Percentiles rank a stretch among this genome's conserved stretches.
Evolutionary conservation across 2,888 invertebrate genomes (phyloP).

Genomic region (Drosophila melanosoma): DNA sequence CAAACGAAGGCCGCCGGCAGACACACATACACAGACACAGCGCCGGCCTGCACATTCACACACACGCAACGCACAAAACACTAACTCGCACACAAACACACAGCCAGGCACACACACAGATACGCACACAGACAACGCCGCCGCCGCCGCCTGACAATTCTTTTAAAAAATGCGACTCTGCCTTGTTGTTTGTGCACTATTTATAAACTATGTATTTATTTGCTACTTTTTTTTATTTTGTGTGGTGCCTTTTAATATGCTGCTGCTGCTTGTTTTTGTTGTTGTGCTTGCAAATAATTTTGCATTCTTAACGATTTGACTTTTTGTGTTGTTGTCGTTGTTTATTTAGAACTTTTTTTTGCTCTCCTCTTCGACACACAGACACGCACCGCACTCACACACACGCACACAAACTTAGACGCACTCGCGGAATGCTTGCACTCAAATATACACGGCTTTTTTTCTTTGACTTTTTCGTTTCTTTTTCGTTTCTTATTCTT

Average conservation of each 20-base stretch:
- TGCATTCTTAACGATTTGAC: slow-evolving; percentile 59
- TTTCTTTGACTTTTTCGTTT: slow-evolving; percentile 45
- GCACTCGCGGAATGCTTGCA: slow-evolving; percentile 37
- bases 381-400: slow-evolving; percentile 23
- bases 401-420: slow-evolving; percentile 11
- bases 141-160: slow-evolving; percentile 70
- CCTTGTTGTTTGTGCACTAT: slow-evolving; percentile 70
- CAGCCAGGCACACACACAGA: slow-evolving; percentile 33
- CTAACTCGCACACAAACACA: slow-evolving; percentile 27
- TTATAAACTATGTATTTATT: slow-evolving; percentile 66
- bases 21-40: slow-evolving; percentile 33
- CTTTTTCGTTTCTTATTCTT: slow-evolving; percentile 46
- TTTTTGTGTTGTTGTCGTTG: slow-evolving; percentile 54
- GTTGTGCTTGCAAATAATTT: slow-evolving; percentile 56
- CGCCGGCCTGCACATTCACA: slow-evolving; percentile 48
- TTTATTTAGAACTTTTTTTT: slow-evolving; percentile 60
- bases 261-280: slow-evolving; percentile 15
- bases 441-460: slow-evolving; percentile 53
- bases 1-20: slow-evolving; percentile 50
- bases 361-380: slow-evolving; percentile 44
- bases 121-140: slow-evolving; percentile 45
- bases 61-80: slow-evolving; percentile 27
- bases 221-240: slow-evolving; percentile 24
- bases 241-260: slow-evolving; percentile 43
- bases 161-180: slow-evolving; percentile 51